A percentile compares a stretch with the other conserved stretches of the same genome.
Conservation (phyloP, 2,888 invertebrate species). For the Pseudoips prasinana region DNA sequence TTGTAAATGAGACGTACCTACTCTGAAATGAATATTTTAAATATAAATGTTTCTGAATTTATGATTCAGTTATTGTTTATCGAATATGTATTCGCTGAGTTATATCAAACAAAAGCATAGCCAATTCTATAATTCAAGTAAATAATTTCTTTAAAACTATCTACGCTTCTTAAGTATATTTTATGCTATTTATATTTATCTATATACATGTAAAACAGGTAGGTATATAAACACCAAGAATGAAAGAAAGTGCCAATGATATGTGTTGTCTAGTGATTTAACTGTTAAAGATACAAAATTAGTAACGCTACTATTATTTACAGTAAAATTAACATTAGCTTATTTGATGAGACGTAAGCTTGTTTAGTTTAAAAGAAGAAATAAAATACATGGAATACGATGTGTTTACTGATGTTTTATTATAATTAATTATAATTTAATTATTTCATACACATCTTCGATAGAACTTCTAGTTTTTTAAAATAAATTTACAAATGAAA, state of each 20-base stretch:
- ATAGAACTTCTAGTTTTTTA: too few species aligned
- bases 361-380: slow-evolving; percentile 8
- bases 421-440: too few species aligned
- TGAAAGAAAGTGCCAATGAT: slow-evolving; percentile 76
- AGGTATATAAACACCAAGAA: slow-evolving; percentile 70
- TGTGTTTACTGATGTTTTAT: too few species aligned
- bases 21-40: too few species aligned
- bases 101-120: too few species aligned
- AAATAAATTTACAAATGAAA: too few species aligned
- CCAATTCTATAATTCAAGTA: slow-evolving; percentile 19
- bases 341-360: slow-evolving; percentile 35
- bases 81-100: too few species aligned
- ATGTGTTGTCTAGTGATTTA: slow-evolving; percentile 73
- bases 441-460: too few species aligned
- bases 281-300: slow-evolving; percentile 64
- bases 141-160: slow-evolving; percentile 46
- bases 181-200: slow-evolving; percentile 32
- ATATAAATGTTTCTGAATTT: too few species aligned
- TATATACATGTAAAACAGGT: slow-evolving; percentile 58
- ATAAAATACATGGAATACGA: too few species aligned
- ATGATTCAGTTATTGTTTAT: too few species aligned
- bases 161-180: slow-evolving; percentile 42
- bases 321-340: slow-evolving; percentile 43
- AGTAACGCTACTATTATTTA: slow-evolving; percentile 61
- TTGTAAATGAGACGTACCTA: too few species aligned